Evolutionary conservation across 1,140 invertebrate species (phyloP).

Genomic region (Neelides sp.): DNA sequence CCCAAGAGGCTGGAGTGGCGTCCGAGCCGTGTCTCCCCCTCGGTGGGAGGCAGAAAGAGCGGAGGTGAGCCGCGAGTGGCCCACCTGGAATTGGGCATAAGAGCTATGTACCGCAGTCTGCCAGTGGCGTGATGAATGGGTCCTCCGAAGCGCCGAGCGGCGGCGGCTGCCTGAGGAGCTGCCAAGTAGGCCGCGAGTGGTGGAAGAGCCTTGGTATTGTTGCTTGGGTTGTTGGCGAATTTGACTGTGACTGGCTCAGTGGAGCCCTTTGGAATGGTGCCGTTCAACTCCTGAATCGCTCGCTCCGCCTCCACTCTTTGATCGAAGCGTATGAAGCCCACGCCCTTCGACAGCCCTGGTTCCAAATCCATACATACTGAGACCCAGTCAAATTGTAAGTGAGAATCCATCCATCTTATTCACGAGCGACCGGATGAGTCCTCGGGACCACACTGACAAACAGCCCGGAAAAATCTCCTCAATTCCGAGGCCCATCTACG

Average conservation of each 20-base stretch:
- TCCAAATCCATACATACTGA: too few relatives aligned
- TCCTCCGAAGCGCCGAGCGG: slow-evolving; percentile 66
- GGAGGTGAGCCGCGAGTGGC: slow-evolving; percentile 32
- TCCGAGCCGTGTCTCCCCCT: slow-evolving; percentile 1
- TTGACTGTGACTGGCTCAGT: slow-evolving; percentile 97
- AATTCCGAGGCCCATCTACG: too few relatives aligned
- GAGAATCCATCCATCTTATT: too few relatives aligned
- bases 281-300: slow-evolving; percentile 95
- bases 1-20: background rate
- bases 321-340: slow-evolving; percentile 98
- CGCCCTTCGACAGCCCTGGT: slow-evolving; percentile 90
- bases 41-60: background rate
- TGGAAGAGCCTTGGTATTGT: slow-evolving; percentile 70
- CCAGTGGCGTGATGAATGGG: slow-evolving; percentile 85
- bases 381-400: too few relatives aligned
- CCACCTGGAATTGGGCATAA: slow-evolving; percentile 52
- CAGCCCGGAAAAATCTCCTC: too few relatives aligned
- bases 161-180: slow-evolving; percentile 48
- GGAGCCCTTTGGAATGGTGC: slow-evolving; percentile 87
- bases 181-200: slow-evolving; percentile 79
- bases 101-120: slow-evolving; percentile 72
- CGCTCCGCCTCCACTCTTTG: slow-evolving; percentile 92
- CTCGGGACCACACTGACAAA: too few relatives aligned
- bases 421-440: too few relatives aligned
- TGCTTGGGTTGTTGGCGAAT: slow-evolving; percentile 98